These are phyloP conservation scores for Odontophorus gujanensis DNA, from an alignment of 2,113 vertebrate species.

Conservation along the genomic window DNA sequence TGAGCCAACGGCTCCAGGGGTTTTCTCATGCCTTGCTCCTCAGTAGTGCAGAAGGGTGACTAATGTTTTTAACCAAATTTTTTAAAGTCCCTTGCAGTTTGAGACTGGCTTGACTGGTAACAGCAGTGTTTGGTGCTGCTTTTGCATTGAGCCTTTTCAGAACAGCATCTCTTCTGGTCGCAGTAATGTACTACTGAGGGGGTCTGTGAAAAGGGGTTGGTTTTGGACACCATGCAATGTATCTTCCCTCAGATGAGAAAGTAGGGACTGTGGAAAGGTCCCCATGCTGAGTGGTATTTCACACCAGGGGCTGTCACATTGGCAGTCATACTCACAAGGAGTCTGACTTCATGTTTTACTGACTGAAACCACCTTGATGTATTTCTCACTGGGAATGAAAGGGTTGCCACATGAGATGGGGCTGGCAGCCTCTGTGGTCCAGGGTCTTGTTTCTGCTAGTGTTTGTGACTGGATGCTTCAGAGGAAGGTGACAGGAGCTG, in stretches of 20 bases:
- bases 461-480: constrained; percentile 60
- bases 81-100: background rate
- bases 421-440: background rate
- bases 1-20: background rate
- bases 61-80: background rate
- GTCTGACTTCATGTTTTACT: background rate
- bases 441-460: constrained; percentile 47
- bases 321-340: background rate
- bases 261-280: background rate
- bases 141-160: background rate
- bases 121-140: background rate
- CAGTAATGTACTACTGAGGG: accelerated
- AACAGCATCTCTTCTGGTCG: background rate
- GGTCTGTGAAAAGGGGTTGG: background rate
- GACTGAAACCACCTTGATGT: background rate
- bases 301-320: background rate
- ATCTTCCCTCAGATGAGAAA: background rate
- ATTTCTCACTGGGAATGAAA: background rate
- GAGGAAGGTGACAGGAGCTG: constrained; percentile 60
- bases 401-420: background rate
- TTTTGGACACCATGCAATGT: background rate
- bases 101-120: background rate
- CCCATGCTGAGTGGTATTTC: background rate
- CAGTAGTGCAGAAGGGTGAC: background rate
- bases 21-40: background rate